These are phyloP conservation scores for Diorhabda elongata DNA, from an alignment of 1,140 invertebrate species.

Conservation along the genomic window DNA sequence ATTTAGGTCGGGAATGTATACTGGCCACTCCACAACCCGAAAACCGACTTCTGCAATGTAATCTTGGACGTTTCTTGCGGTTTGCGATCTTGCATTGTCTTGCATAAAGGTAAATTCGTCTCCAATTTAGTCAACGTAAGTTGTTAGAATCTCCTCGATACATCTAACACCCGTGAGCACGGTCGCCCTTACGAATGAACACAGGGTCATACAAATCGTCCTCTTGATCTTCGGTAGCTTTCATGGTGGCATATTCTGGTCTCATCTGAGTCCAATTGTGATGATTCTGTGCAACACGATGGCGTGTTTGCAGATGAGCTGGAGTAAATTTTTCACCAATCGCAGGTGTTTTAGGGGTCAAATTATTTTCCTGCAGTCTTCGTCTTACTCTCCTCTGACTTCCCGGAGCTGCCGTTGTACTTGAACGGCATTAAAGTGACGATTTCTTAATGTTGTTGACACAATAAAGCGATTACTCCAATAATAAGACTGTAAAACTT, in stretches of 20 bases:
- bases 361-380: background rate
- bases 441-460: conserved; percentile 25
- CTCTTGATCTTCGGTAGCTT: background rate
- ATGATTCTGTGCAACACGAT: background rate
- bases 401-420: conserved; percentile 21
- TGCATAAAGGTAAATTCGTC: background rate
- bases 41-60: too few relatives aligned
- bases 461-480: conserved; percentile 21
- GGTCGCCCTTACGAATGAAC: background rate
- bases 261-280: background rate
- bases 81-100: background rate
- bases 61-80: background rate
- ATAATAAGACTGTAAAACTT: background rate
- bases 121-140: background rate
- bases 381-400: background rate
- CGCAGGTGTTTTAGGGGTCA: background rate
- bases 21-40: too few relatives aligned
- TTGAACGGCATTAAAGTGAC: conserved; percentile 23
- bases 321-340: background rate
- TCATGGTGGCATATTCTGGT: background rate
- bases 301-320: background rate
- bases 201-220: background rate
- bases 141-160: too few relatives aligned
- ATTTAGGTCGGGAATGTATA: too few relatives aligned
- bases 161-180: background rate